phyloP scores from a whole-genome alignment of 2,113 vertebrate species.

The Corythornis vintsioides region DNA sequence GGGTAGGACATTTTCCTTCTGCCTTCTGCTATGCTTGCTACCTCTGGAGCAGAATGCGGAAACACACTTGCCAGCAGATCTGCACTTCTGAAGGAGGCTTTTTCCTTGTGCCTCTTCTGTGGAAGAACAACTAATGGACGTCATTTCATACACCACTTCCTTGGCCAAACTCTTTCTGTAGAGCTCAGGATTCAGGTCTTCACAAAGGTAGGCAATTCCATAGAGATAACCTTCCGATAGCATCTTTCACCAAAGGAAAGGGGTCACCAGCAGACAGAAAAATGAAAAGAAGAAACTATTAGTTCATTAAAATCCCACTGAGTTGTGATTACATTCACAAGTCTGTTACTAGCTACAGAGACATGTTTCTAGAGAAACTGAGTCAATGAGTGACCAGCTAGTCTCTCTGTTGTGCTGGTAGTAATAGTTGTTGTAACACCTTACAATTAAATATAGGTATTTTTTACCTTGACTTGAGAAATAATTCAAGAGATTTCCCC shows the following conservation, averaged over 20 bases:
- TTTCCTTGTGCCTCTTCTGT: constrained; percentile 44
- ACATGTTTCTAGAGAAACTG: neutral
- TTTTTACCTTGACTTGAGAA: neutral
- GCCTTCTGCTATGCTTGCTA: constrained; percentile 48
- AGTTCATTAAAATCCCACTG: neutral
- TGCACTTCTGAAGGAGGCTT: constrained; percentile 66
- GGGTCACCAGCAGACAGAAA: neutral
- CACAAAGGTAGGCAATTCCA: constrained; percentile 76
- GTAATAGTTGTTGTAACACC: too few relatives aligned
- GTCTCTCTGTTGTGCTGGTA: neutral
- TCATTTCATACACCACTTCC: constrained; percentile 62
- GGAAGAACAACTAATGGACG: constrained; percentile 60
- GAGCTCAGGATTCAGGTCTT: constrained; percentile 46
- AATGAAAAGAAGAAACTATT: neutral
- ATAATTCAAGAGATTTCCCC: neutral
- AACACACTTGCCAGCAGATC: constrained; percentile 56
- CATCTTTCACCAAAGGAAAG: constrained; percentile 78
- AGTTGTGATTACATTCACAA: neutral
- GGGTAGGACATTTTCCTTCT: constrained; percentile 52
- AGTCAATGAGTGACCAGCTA: neutral
- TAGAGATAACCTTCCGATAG: constrained; percentile 90
- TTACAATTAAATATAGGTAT: neutral
- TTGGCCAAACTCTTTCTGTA: constrained; percentile 33
- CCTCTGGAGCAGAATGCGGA: constrained; percentile 63
- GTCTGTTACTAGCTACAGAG: neutral